These are phyloP conservation scores for human DNA, from an alignment of 2,113 vertebrate species.

Conservation along the genomic window GRCh38 chr3:118225501-118226000, in stretches of 20 bases:
- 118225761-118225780: not conserved
- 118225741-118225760: not conserved
- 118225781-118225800: not conserved
- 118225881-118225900: not conserved
- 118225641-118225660: not conserved
- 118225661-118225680: not conserved
- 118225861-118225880: not conserved
- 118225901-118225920: not conserved
- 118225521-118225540: not conserved
- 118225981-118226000: not conserved
- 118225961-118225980: not conserved
- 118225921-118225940: not conserved
- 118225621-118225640: not conserved
- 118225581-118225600: not conserved
- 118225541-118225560: not conserved
- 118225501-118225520: not conserved
- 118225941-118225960: not conserved
- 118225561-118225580: not conserved
- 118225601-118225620: not conserved
- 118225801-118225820: not conserved
- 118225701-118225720: not conserved
- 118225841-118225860: not conserved
- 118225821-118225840: not conserved
- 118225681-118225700: not conserved
- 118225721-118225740: not conserved